Evolutionary conservation across 2,797 vertebrate species (phyloP).

Genomic region (Paguma larvata): DNA sequence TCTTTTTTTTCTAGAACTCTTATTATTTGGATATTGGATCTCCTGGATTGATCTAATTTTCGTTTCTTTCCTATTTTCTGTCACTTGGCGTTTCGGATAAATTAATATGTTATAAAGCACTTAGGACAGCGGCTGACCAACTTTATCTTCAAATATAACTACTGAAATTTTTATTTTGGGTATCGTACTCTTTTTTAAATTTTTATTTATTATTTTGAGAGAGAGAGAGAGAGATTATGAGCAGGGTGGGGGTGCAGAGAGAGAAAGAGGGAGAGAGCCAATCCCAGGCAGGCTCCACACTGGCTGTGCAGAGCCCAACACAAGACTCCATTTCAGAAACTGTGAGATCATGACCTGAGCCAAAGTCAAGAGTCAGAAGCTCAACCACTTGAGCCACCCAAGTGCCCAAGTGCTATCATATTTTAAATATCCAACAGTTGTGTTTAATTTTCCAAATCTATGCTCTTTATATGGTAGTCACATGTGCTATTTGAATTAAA

Average conservation of each 20-base stretch:
- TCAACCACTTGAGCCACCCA: too few species aligned
- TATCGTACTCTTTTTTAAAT: too few species aligned
- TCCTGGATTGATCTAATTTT: not conserved
- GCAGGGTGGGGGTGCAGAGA: too few species aligned
- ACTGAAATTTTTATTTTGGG: not conserved
- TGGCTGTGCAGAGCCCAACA: too few species aligned
- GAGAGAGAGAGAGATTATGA: too few species aligned
- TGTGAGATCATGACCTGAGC: too few species aligned
- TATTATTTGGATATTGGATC: not conserved
- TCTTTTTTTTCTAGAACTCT: not conserved
- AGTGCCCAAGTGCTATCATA: not conserved
- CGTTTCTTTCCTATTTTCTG: not conserved
- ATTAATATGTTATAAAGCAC: not conserved
- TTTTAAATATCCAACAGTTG: constrained; percentile 9
- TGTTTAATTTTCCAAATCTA: constrained; percentile 5
- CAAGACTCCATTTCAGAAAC: too few species aligned
- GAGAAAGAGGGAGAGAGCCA: too few species aligned
- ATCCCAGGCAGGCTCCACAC: too few species aligned
- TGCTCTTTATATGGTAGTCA: not conserved
- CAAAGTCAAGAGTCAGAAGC: too few species aligned
- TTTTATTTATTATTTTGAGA: too few species aligned
- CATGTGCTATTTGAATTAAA: not conserved
- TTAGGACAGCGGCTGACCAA: not conserved
- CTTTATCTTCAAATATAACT: constrained; percentile 18
- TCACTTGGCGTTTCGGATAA: not conserved